Evolutionary conservation across 2,113 vertebrate species (phyloP).

Genomic region (Gymnobelideus leadbeateri): DNA sequence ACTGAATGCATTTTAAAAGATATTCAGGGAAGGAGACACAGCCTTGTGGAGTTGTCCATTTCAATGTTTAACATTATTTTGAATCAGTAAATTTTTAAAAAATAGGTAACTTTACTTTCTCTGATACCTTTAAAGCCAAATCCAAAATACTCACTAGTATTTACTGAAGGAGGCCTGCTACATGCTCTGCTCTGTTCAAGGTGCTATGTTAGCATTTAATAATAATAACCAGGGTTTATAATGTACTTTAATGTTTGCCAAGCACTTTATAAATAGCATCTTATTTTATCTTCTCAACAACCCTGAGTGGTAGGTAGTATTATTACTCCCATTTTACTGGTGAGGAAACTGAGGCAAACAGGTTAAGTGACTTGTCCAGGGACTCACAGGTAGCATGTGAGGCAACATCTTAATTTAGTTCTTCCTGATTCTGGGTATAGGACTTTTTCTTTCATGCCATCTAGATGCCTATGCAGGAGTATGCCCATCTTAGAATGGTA

Average conservation of each 20-base stretch:
- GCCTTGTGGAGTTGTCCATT: not conserved
- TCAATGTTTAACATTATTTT: not conserved
- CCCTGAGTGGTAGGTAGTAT: not conserved
- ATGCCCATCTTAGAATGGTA: not conserved
- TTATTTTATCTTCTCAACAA: not conserved
- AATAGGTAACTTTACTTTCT: not conserved
- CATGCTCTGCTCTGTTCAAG: not conserved
- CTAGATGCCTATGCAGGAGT: not conserved
- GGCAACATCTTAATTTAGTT: not conserved
- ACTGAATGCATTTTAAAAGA: not conserved
- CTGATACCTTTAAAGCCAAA: not conserved
- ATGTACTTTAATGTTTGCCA: not conserved
- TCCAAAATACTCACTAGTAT: not conserved
- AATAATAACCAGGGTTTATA: not conserved
- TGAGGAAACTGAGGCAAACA: not conserved
- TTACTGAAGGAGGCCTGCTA: not conserved
- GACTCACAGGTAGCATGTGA: not conserved
- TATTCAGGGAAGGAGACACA: not conserved
- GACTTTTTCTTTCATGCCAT: not conserved
- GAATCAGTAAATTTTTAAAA: not conserved
- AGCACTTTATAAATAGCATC: not conserved
- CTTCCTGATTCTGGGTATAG: not conserved
- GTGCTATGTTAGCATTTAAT: not conserved
- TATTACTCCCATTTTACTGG: not conserved
- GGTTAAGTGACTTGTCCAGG: not conserved